Base-by-base conservation (phyloP, 2,888 invertebrate genomes). In the Abscondita cerata region DNA sequence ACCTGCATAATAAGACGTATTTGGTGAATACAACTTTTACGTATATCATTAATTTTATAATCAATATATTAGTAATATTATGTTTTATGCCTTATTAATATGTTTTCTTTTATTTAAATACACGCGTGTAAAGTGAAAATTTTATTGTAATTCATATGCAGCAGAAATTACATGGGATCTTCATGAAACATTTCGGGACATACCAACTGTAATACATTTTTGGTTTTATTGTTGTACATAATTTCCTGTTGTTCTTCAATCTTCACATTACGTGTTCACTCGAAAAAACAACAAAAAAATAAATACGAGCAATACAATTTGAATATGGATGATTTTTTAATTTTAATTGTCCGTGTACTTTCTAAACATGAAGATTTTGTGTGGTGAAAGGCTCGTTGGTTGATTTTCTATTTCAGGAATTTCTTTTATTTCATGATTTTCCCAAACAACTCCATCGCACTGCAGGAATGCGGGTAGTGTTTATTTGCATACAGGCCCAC, bases 141-240 rank as follows among this genome's bases (percentile, higher is more conserved):
- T 16, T 1, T 41, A 41, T 6, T 41, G 13, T 4, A 41, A 6
- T 41, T 41, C 41, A 41, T n/a, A 41, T 1, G 2, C n/a, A 2
- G 4, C 13, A 15, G 2, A 41, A 13, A 16, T 12, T 12, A 2
- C 41, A 1, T 1, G 41, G 41, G 6, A 41, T 41, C 15, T 13
- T 41, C 41, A 41, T 41, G 8, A 41, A 41, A 41, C 8, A 41
- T 1, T 41, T 41, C 41, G 13, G 41, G 41, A n/a, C 8, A 41
- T 41, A 41, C 41, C n/a, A 13, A 8, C 8, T 41, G 8, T 41
- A 41, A 41, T 41, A 41, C 8, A 41, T 15, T 41, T 41, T 41
- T 15, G 15, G 12, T 15, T 41, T 41, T 13, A 41, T 6, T 41
- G 16, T 41, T 16, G 15, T 15, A 3, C n/a, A 41, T 12, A 12